phyloP scores from a whole-genome alignment of 2,888 invertebrate genomes.

The Lamproptera curius region DNA sequence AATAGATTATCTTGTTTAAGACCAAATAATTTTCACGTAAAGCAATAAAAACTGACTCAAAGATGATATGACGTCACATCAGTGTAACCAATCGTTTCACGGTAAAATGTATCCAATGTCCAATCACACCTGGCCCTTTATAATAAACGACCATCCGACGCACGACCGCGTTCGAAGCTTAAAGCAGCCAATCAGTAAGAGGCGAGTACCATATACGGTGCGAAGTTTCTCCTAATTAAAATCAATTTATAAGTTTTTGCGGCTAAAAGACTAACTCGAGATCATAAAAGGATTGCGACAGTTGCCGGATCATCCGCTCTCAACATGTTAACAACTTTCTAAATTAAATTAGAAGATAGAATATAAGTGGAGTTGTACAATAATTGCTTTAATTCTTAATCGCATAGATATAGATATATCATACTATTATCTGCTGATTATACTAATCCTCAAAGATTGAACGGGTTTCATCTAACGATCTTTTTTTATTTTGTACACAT shows the following conservation, averaged over 20 bases:
- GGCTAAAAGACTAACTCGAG: conserved; percentile 12
- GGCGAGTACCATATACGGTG: conserved; percentile 14
- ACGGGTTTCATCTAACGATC: too few relatives aligned
- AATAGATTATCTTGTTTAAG: too few relatives aligned
- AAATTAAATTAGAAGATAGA: neutral
- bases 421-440: too few relatives aligned
- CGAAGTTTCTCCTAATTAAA: conserved; percentile 19
- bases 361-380: too few relatives aligned
- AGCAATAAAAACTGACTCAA: too few relatives aligned
- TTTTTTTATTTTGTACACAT: too few relatives aligned
- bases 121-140: conserved; percentile 7
- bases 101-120: conserved; percentile 1
- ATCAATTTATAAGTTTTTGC: conserved; percentile 16
- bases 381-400: too few relatives aligned
- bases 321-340: conserved; percentile 8
- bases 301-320: conserved; percentile 1
- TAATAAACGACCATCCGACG: conserved; percentile 13
- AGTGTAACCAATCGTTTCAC: neutral
- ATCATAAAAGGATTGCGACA: conserved; percentile 5
- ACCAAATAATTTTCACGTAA: too few relatives aligned
- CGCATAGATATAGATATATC: too few relatives aligned
- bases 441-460: too few relatives aligned
- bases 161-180: conserved; percentile 18
- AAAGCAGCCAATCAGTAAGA: conserved; percentile 15
- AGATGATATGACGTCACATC: too few relatives aligned